Conservation (phyloP, 2,797 vertebrate species). For the Echeneis naucrates region DNA sequence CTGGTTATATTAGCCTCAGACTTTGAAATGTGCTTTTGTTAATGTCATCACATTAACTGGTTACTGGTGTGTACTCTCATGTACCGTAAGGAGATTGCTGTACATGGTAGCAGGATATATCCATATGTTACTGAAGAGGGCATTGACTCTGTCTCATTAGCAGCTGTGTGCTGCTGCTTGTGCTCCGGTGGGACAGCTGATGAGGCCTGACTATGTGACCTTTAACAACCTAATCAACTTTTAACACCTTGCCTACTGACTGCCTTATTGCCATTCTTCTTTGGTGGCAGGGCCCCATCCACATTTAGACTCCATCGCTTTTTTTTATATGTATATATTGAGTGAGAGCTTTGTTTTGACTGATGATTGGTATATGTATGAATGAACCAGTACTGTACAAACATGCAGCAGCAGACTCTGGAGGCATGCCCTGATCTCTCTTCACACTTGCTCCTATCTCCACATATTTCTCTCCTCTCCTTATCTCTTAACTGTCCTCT, state of each 20-base stretch:
- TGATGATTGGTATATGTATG: slow-evolving; percentile 39
- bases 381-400: slow-evolving; percentile 58
- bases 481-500: slow-evolving; percentile 48
- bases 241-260: slow-evolving; percentile 85
- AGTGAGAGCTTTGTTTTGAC: slow-evolving; percentile 40
- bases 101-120: slow-evolving; percentile 59
- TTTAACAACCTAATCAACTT: slow-evolving; percentile 89
- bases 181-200: slow-evolving; percentile 82
- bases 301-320: slow-evolving; percentile 34
- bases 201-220: slow-evolving; percentile 84
- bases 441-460: slow-evolving; percentile 67
- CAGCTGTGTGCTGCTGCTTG: slow-evolving; percentile 71
- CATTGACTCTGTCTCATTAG: slow-evolving; percentile 80
- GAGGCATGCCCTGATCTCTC: slow-evolving; percentile 47
- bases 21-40: slow-evolving; percentile 59
- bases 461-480: slow-evolving; percentile 45
- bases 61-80: slow-evolving; percentile 21
- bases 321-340: slow-evolving; percentile 35
- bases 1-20: slow-evolving; percentile 59
- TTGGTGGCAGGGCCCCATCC: slow-evolving; percentile 41
- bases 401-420: slow-evolving; percentile 56
- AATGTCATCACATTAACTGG: slow-evolving; percentile 61
- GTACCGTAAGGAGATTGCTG: slow-evolving; percentile 48
- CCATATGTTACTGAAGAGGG: slow-evolving; percentile 69
- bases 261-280: slow-evolving; percentile 75